Evolutionary conservation across 2,888 invertebrate genomes (phyloP).

Genomic region (Chrysolina oricalcia): DNA sequence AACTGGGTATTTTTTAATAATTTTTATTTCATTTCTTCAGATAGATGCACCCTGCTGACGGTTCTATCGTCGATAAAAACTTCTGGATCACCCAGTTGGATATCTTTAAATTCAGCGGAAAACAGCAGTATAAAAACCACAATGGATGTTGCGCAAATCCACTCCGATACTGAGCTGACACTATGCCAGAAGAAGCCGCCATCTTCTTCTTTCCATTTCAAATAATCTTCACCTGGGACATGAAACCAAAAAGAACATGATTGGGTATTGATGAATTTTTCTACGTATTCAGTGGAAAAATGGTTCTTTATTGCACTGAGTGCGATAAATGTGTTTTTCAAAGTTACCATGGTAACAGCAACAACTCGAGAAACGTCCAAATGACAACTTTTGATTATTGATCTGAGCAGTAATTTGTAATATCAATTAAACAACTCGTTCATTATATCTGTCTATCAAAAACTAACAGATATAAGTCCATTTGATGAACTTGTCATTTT

Average conservation of each 20-base stretch:
- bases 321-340: too few relatives aligned
- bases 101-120: slow-evolving; percentile 52
- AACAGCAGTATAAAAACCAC: slow-evolving; percentile 52
- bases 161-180: slow-evolving; percentile 55
- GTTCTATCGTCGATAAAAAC: slow-evolving; percentile 7
- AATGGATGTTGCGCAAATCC: slow-evolving; percentile 55
- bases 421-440: too few relatives aligned
- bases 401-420: too few relatives aligned
- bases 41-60: neutral
- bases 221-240: slow-evolving; percentile 54
- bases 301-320: too few relatives aligned
- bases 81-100: slow-evolving; percentile 44
- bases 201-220: slow-evolving; percentile 57
- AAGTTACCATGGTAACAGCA: too few relatives aligned
- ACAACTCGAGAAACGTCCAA: too few relatives aligned
- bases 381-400: too few relatives aligned
- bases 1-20: neutral
- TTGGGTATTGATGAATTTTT: too few relatives aligned
- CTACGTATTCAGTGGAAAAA: too few relatives aligned
- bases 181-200: slow-evolving; percentile 56
- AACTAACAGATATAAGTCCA: too few relatives aligned
- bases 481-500: too few relatives aligned
- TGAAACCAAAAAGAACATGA: slow-evolving; percentile 10
- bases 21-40: neutral
- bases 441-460: too few relatives aligned